These are phyloP conservation scores for Anguilla rostrata DNA, from an alignment of 2,113 vertebrate genomes.

Conservation along the genomic window DNA sequence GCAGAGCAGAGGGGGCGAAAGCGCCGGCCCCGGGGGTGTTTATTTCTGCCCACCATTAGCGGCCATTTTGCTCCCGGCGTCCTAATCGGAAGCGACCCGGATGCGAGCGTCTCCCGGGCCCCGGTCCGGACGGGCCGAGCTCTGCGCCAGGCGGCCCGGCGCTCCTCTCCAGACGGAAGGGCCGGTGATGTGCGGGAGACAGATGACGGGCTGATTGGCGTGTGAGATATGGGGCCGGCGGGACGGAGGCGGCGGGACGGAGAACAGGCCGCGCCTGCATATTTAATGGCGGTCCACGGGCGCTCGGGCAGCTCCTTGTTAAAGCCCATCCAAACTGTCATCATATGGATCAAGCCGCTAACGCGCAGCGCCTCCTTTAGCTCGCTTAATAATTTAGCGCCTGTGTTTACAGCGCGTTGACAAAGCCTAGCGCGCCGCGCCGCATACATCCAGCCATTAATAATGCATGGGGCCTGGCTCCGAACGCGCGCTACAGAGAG, in stretches of 20 bases:
- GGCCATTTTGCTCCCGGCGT: conserved; percentile 2
- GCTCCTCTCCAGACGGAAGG: conserved; percentile 11
- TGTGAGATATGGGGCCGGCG: conserved; percentile 27
- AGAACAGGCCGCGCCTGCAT: conserved; percentile 52
- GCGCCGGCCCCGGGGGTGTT: neutral
- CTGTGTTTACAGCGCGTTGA: conserved; percentile 67
- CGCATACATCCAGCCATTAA: conserved; percentile 17
- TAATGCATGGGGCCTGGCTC: conserved; percentile 12
- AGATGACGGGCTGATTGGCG: conserved; percentile 31
- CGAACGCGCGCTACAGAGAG: neutral
- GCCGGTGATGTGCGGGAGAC: neutral
- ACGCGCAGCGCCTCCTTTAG: conserved; percentile 46
- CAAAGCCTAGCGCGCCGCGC: conserved; percentile 59
- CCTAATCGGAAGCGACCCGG: conserved; percentile 13
- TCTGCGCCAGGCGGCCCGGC: conserved; percentile 3
- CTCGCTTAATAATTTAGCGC: conserved; percentile 68
- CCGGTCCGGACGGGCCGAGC: neutral
- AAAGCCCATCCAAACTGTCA: conserved; percentile 57
- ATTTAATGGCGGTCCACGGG: conserved; percentile 56
- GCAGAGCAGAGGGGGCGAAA: neutral
- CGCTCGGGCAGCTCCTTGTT: conserved; percentile 50
- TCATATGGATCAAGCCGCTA: conserved; percentile 32
- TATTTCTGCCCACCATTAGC: neutral
- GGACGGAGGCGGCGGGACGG: conserved; percentile 34
- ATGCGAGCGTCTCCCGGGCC: neutral